Conservation (phyloP, 2,888 invertebrate genomes). For the Hecatera dysodea region DNA sequence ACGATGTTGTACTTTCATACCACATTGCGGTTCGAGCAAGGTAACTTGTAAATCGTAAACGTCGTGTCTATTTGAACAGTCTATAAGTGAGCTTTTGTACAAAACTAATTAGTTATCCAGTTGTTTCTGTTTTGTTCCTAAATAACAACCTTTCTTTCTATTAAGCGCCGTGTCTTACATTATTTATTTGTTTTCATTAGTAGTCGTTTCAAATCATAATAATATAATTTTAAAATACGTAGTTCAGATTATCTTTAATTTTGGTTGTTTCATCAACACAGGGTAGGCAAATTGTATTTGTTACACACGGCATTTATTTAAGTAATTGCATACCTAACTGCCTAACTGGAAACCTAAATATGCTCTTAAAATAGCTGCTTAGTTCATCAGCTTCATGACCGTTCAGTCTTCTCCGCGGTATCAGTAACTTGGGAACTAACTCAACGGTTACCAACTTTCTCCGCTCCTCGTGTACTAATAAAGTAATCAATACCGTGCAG, state of each 20-base stretch:
- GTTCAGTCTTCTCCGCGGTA: slow-evolving; percentile 7
- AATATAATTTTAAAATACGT: too few species aligned
- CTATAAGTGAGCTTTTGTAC: not conserved
- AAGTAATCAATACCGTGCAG: slow-evolving; percentile 27
- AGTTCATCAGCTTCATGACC: slow-evolving; percentile 9
- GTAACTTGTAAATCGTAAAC: slow-evolving; percentile 4
- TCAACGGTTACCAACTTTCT: slow-evolving; percentile 28
- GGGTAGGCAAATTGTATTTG: too few species aligned
- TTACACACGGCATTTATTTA: not conserved
- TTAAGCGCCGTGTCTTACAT: too few species aligned
- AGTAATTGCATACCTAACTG: not conserved
- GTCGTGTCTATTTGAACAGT: slow-evolving; percentile 5
- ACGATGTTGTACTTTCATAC: slow-evolving; percentile 39
- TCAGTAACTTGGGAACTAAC: slow-evolving; percentile 21
- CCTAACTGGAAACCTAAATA: not conserved
- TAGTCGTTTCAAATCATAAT: too few species aligned
- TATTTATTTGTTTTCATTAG: not conserved
- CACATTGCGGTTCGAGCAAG: slow-evolving; percentile 7
- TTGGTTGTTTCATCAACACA: not conserved
- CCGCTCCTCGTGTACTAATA: slow-evolving; percentile 25
- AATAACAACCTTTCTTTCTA: not conserved
- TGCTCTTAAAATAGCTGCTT: not conserved
- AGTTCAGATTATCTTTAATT: not conserved
- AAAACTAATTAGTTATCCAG: not conserved
- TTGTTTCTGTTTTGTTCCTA: not conserved